Evolutionary conservation across 2,113 vertebrate genomes (phyloP), one percentile per base, ranked within the genome.

Genomic region (Dipodomys spectabilis): DNA sequence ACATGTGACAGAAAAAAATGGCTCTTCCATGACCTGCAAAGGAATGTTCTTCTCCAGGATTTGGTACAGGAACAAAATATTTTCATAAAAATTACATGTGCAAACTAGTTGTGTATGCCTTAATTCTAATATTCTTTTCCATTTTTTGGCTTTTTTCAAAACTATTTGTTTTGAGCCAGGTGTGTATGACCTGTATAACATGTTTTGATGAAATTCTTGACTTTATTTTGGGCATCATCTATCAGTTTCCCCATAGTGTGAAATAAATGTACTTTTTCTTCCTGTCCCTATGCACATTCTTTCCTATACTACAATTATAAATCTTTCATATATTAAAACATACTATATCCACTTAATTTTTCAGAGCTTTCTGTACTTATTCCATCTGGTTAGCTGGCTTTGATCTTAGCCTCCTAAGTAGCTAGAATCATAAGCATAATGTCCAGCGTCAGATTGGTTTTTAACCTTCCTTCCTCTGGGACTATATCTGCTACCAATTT

Each of bases 1-100:
- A 98, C 98, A 0, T 99, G 98, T 23, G 98, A 98, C 18, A 97
- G 97, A 95, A 97, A 97, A 57, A 97, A 98, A 57, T 99, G 99
- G 99, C 97, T 97, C 1, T 97, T 99, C 80, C 95, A 95, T 75
- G 91, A 95, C 2, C 87, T 92, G 5, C 98, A 98, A 22, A 98
- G 99, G 39, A 94, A 82, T 18, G 93, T 95, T 0, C 97, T 99
- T 92, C 98, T 99, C 39, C 98, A 98, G 94, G 97, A 99, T 73
- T 98, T 99, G 98, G 99, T 99, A 98, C 5, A 12, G 49, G 57
- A 78, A 80, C 18, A 2, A 5, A 74, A 57, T 57, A 57, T 57
- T 57, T 57, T 57, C 53, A 57, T 57, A 57, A 57, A 57, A 88
- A n/a, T 91, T 75, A 83, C 39, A 77, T 44, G n/a, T 79, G 30